Base-by-base conservation (phyloP, 2,797 vertebrate genomes). In the Coendou prehensilis region DNA sequence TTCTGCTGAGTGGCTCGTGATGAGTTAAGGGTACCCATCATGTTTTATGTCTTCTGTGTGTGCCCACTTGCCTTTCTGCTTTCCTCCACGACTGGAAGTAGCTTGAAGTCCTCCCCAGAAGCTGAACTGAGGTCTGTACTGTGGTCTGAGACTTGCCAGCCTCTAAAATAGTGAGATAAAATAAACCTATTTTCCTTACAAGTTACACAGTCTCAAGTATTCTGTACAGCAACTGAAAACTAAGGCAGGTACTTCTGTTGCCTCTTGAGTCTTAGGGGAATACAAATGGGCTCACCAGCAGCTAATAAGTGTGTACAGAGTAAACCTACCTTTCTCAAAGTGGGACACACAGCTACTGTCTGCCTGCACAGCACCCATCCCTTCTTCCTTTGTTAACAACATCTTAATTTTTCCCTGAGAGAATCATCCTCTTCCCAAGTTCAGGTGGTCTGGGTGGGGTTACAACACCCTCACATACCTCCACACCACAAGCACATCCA, bases 281-380 rank as follows among this genome's bases (percentile, higher is more conserved):
- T 52, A 3, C 22, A 4, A n/a, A 28, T 9, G 6, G 9, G 3
- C 6, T 22, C 14, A 1, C 22, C 6, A 13, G 6, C 37, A 1
- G 9, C 63, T 78, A 80, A 28, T 26, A 50, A 59, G 47, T 54
- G 23, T 52, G 47, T 52, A 3, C 18, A 69, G 63, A 91, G 13
- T 28, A 56, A 45, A 8, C 14, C 67, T 73, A 17, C 64, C 79
- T 86, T 75, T 28, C 71, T 92, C 33, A 80, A 89, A 87, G 45
- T 28, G 52, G 54, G 85, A 47, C 28, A 6, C 54, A 17, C 3
- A 22, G 80, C 47, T 86, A 63, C 45, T 83, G 45, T 41, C 13
- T 69, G 75, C n/a, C 47, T 54, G 17, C 17, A 45, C 1, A 13
- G 15, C 22, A 5, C 6, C 63, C 28, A 4, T 81, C 45, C 22